Base-by-base conservation (phyloP, 2,113 vertebrate genomes). In the Podarcis raffonei region DNA sequence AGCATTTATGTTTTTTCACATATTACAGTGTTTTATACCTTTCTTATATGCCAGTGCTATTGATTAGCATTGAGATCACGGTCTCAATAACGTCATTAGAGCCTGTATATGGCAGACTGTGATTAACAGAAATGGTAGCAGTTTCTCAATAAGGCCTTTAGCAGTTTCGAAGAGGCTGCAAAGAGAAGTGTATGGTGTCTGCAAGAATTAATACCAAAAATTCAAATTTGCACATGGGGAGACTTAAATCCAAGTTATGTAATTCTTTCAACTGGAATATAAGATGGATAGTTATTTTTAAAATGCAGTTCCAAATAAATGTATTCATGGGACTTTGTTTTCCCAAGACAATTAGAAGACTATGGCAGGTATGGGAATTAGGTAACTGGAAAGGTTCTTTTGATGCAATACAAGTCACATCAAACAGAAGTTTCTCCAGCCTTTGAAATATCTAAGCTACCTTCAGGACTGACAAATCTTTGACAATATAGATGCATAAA, bases 1-100 rank as follows among this genome's bases (percentile, higher is more conserved):
- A 97, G 95, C 91, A 0, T 95, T 95, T 97, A 97, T 98, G 98
- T 42, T 98, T 98, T 98, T 97, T 62, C 18, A 62, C 95, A 98
- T 98, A 98, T 97, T 95, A 94, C 93, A 96, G 90, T 90, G 86
- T 95, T 96, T 95, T 92, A 94, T 95, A 90, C 85, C 93, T 88
- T 97, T 96, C 96, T 97, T 97, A 96, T 97, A 97, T 96, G 96
- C 96, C 87, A 93, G 95, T 94, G 95, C 96, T 96, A 95, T 97
- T 97, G 95, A 95, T 97, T 97, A 97, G 97, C 96, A 96, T 97
- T 96, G 95, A 98, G 93, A 89, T 95, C 96, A 97, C 30, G 8
- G 11, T 97, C 96, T 97, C 97, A 97, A 96, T 97, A 95, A 96
- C 95, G 95, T 95, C 96, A 97, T 97, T 96, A 97, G 95, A 96